Evolutionary conservation across 2,113 vertebrate genomes (phyloP), one percentile per base, ranked within the genome.

Genomic region (Phodopus roborovskii): DNA sequence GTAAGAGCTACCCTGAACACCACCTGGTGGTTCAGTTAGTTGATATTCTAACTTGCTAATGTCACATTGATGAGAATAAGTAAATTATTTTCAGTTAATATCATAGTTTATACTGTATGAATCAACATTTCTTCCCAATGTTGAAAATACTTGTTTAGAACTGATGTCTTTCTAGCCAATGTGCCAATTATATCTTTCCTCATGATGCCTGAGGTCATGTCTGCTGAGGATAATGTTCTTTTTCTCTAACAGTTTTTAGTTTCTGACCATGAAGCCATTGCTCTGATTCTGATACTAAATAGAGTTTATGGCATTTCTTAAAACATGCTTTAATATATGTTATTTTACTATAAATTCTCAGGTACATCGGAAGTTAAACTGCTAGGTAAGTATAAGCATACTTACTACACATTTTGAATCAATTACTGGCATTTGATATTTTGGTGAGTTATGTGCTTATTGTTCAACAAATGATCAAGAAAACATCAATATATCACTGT

Each of bases 401-500:
- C n/a, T 73, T 39, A 83, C 30, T 15, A 78, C 9, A 78, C 11
- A 91, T 92, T 87, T 95, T 81, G 11, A 94, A 94, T 89, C 60
- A 53, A 96, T 91, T 77, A 30, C 96, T 68, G 89, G 75, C 42
- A 58, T 94, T 97, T 97, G 84, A 33, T 91, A 85, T 96, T 96
- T 94, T 95, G 86, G 22, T 94, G 91, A 98, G 77, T 96, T 97
- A 73, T 96, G 71, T 96, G 2, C 84, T 66, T 42, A 83, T 96
- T 96, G 81, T 88, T 97, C 42, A 90, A 82, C 97, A 87, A 90
- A 98, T 98, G 96, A 98, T 98, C 92, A 94, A 97, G 95, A 87
- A 85, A 78, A 78, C 93, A 50, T 92, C 95, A 70, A 56, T 97
- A 13, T 48, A 64, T 88, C 93, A 68, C 62, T 33, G 77, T 78